phyloP scores from a whole-genome alignment of 2,888 invertebrate genomes.

The Acleris holmiana region DNA sequence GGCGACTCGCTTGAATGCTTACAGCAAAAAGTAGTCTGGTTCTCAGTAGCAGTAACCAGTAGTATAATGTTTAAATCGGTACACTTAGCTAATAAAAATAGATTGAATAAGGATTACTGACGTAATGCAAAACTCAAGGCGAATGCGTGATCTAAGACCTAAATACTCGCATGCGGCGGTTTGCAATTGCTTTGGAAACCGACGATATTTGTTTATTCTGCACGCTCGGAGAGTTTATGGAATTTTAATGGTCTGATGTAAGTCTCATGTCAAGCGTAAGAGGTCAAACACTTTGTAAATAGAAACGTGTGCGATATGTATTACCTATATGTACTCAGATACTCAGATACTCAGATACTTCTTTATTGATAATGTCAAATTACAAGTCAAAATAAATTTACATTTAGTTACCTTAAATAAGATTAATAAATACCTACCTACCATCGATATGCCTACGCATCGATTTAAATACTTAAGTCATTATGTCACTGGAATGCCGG shows the following conservation, averaged over 20 bases:
- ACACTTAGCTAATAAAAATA: conserved; percentile 5
- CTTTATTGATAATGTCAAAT: too few species aligned
- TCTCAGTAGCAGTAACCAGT: conserved; percentile 10
- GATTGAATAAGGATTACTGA: conserved; percentile 22
- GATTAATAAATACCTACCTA: too few species aligned
- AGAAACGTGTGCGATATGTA: conserved; percentile 16
- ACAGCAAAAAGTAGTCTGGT: conserved; percentile 27
- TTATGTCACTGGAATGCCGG: conserved; percentile 52
- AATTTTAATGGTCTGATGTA: conserved; percentile 59
- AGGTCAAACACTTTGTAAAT: conserved; percentile 31
- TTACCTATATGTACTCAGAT: conserved; percentile 4
- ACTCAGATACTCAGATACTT: too few species aligned
- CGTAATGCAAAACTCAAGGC: conserved; percentile 33
- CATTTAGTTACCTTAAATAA: too few species aligned
- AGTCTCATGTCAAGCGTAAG: conserved; percentile 26
- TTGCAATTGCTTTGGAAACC: conserved; percentile 50
- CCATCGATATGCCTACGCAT: background rate
- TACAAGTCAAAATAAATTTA: too few species aligned
- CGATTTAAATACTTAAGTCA: conserved; percentile 5
- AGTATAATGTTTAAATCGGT: conserved; percentile 16
- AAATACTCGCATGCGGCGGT: conserved; percentile 30
- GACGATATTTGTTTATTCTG: conserved; percentile 59
- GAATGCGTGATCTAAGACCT: conserved; percentile 36
- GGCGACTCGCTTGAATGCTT: conserved; percentile 30
- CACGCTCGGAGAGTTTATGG: conserved; percentile 56